phyloP scores from a whole-genome alignment of 2,797 vertebrate species.

The Malurus splendens region DNA sequence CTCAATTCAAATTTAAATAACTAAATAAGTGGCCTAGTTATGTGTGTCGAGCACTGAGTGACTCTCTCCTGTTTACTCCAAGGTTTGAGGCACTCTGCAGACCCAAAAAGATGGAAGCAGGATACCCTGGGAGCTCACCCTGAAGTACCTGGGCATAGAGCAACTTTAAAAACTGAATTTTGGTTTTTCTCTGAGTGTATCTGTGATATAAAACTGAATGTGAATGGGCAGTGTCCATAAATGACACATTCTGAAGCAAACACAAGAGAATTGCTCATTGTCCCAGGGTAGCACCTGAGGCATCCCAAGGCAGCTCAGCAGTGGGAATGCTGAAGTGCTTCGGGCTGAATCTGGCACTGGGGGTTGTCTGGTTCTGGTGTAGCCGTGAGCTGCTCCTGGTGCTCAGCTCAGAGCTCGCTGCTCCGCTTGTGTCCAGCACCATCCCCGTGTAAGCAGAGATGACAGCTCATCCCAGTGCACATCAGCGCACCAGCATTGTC shows the following conservation, averaged over 20 bases:
- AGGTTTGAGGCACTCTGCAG: not conserved
- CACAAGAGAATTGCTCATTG: not conserved
- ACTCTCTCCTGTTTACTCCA: not conserved
- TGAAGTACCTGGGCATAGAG: not conserved
- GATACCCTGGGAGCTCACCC: not conserved
- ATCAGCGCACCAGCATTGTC: not conserved
- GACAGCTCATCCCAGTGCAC: not conserved
- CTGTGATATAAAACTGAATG: not conserved
- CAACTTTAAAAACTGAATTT: not conserved
- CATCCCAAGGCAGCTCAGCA: not conserved
- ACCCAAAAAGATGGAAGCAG: not conserved
- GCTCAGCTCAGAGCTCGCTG: not conserved
- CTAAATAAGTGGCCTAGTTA: not conserved
- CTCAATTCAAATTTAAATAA: not conserved
- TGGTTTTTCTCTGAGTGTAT: not conserved
- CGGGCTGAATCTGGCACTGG: rapidly evolving
- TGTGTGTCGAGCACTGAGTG: not conserved
- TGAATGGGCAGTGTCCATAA: not conserved
- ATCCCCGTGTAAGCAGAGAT: not conserved
- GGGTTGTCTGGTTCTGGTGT: not conserved
- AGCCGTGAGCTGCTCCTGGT: not conserved
- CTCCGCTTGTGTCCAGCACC: not conserved
- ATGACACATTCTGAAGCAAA: not conserved
- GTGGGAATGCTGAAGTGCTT: not conserved
- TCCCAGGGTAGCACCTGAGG: not conserved